Conservation (phyloP, 2,797 vertebrate genomes). For the Pseudochaenichthys georgianus region DNA sequence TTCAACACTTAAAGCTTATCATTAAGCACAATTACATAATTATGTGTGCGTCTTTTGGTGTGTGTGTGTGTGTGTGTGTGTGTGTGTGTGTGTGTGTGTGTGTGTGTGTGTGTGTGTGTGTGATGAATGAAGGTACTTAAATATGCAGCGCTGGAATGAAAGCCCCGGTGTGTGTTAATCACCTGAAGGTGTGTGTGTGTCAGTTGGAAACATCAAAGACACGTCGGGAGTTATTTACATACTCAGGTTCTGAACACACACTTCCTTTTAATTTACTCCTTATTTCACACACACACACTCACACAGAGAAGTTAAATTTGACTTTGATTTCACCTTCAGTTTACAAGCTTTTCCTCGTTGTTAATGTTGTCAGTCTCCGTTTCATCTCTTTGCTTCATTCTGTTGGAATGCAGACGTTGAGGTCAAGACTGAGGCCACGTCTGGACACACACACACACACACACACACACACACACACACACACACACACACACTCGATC, state of each 20-base stretch:
- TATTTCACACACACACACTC: background rate
- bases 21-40: constrained; percentile 6
- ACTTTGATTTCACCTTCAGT: too few relatives aligned
- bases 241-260: constrained; percentile 29
- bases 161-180: constrained; percentile 49
- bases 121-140: constrained; percentile 60
- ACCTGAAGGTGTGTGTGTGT: constrained; percentile 25
- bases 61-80: too few relatives aligned
- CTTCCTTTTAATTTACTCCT: constrained; percentile 20
- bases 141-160: constrained; percentile 9
- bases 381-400: constrained; percentile 51
- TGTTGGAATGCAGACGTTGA: constrained; percentile 60
- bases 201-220: constrained; percentile 41
- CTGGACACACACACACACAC: constrained; percentile 18
- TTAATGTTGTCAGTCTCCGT: background rate
- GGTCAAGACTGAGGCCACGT: constrained; percentile 38
- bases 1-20: constrained; percentile 15
- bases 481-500: too few relatives aligned
- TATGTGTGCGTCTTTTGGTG: constrained; percentile 8
- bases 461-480: constrained; percentile 19
- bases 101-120: background rate
- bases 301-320: too few relatives aligned
- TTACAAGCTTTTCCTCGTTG: constrained; percentile 13
- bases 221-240: constrained; percentile 33
- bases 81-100: too few relatives aligned